Evolutionary conservation across 2,888 invertebrate species (phyloP).

Genomic region (Pocota personata): DNA sequence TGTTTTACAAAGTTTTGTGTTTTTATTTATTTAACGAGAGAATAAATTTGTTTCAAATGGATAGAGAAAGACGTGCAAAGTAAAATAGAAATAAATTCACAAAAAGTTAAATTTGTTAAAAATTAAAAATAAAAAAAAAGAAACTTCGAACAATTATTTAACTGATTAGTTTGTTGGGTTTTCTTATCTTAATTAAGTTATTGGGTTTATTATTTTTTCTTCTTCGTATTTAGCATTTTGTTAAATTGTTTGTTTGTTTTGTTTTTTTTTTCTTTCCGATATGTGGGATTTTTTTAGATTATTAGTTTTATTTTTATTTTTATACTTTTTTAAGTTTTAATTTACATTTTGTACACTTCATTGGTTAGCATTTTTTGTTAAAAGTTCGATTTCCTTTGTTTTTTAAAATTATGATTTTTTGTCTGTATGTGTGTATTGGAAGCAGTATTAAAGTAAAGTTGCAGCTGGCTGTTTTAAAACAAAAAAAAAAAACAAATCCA

Average conservation of each 20-base stretch:
- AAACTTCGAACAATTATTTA: constrained; percentile 7
- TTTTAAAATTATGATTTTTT: constrained; percentile 2
- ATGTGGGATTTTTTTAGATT: neutral
- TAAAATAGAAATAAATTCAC: neutral
- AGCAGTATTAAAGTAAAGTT: constrained; percentile 34
- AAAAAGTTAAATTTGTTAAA: neutral
- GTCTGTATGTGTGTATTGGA: constrained; percentile 22
- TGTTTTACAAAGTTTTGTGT: neutral
- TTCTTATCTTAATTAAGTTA: neutral
- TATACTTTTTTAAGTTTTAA: constrained; percentile 18
- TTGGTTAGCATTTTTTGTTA: constrained; percentile 21
- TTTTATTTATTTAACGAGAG: neutral
- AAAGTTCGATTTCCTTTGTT: constrained; percentile 7
- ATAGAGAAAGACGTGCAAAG: constrained; percentile 17
- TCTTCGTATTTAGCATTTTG: constrained; percentile 69
- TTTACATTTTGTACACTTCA: constrained; percentile 61
- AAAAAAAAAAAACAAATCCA: constrained; percentile 8
- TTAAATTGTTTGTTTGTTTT: constrained; percentile 21
- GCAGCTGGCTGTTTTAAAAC: constrained; percentile 48
- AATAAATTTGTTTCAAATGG: neutral
- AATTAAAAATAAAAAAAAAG: neutral
- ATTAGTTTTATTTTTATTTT: constrained; percentile 4
- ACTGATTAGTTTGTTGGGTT: constrained; percentile 16
- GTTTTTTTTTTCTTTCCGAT: constrained; percentile 1
- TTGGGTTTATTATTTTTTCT: constrained; percentile 54